Conservation (phyloP, 2,888 invertebrate species). For the Chrysolina haemoptera region DNA sequence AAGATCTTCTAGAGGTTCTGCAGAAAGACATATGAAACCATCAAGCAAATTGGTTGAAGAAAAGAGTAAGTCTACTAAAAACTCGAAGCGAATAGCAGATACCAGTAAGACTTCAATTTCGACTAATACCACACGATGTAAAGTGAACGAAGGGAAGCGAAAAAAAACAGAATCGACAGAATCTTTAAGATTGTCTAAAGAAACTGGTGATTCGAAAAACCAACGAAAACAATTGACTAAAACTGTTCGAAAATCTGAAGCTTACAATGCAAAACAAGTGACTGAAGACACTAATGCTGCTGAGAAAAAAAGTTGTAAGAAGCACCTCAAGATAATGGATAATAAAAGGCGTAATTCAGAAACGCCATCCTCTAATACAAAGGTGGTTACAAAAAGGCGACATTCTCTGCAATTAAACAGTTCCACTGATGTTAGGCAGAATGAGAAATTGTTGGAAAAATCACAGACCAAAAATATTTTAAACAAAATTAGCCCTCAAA, state of each 20-base stretch:
- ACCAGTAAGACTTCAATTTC: background rate
- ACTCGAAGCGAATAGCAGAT: background rate
- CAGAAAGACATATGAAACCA: background rate
- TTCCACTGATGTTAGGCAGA: background rate
- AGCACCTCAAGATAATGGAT: background rate
- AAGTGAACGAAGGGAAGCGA: background rate
- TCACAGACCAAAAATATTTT: background rate
- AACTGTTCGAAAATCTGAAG: background rate
- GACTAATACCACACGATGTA: background rate
- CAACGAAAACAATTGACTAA: background rate
- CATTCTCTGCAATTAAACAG: background rate
- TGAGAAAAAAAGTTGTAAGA: background rate
- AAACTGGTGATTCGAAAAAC: background rate
- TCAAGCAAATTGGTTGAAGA: background rate
- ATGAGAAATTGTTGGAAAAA: background rate
- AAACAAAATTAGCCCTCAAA: background rate
- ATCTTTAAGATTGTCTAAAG: background rate
- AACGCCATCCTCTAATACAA: background rate
- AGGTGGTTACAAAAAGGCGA: background rate
- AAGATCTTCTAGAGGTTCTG: background rate
- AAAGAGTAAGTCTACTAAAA: background rate
- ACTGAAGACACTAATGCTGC: background rate
- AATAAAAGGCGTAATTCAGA: conserved; percentile 19
- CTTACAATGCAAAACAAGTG: background rate
- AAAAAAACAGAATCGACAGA: background rate